Percentiles rank a stretch among this genome's conserved stretches.
Conservation (phyloP, 2,797 vertebrate species). For the Microchirus variegatus region DNA sequence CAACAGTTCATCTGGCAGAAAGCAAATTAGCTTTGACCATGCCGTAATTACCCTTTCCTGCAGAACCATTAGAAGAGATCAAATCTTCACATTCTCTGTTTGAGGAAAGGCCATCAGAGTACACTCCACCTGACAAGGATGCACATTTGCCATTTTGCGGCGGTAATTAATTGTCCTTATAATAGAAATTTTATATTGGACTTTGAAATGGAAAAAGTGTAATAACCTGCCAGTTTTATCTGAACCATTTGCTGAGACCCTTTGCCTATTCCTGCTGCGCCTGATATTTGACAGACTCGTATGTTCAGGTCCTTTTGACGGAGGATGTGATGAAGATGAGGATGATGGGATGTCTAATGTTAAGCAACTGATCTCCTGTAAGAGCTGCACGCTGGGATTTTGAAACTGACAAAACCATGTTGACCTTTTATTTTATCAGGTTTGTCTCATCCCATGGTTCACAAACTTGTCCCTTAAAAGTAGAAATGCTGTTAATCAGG, state of each 20-base stretch:
- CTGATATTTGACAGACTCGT: conserved; percentile 56
- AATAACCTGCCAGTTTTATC: conserved; percentile 98
- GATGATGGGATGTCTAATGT: conserved; percentile 17
- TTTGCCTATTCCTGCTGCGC: conserved; percentile 33
- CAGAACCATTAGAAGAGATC: conserved; percentile 99
- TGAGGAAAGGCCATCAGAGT: conserved; percentile 99
- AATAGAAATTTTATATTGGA: conserved; percentile 99
- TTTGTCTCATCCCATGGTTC: no score
- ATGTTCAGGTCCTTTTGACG: conserved; percentile 31
- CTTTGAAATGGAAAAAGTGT: conserved; percentile 95
- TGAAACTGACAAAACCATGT: neutral
- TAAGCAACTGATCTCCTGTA: conserved; percentile 11
- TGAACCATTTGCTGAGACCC: conserved; percentile 90
- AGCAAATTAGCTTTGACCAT: conserved; percentile 99
- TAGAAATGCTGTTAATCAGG: no score
- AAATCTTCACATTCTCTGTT: conserved; percentile 99
- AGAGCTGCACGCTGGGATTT: conserved; percentile 14
- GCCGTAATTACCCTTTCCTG: conserved; percentile 99
- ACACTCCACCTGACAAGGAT: conserved; percentile 99
- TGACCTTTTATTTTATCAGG: no score
- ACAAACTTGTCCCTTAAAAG: no score
- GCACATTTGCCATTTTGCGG: conserved; percentile 99
- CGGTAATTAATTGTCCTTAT: conserved; percentile 99
- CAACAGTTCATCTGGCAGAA: conserved; percentile 99
- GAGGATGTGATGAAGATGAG: conserved; percentile 24